These are phyloP conservation scores for Chrysogorgia sp. DNA, from an alignment of 92 coral and sea anemone genomes.

Conservation along the genomic window DNA sequence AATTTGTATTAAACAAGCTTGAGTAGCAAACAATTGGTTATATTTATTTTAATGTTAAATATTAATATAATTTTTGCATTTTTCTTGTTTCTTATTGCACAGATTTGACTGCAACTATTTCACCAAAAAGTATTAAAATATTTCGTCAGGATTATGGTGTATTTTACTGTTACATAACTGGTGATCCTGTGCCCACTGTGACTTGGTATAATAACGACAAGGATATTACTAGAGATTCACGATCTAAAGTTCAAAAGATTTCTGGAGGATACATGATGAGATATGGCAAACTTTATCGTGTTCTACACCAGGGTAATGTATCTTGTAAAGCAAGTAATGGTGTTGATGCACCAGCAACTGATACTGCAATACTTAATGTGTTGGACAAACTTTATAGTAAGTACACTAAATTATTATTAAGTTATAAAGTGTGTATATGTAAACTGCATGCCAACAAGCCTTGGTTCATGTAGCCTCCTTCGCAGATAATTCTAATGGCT, in stretches of 20 bases:
- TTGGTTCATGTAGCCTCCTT: too few relatives aligned
- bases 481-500: too few relatives aligned
- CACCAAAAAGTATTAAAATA: constrained; percentile 59
- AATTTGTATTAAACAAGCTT: too few relatives aligned
- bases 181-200: constrained; percentile 65
- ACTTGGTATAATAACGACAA: constrained; percentile 68
- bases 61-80: neutral
- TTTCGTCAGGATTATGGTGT: constrained; percentile 54
- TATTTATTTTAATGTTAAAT: neutral
- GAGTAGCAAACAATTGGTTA: too few relatives aligned
- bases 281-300: constrained; percentile 7
- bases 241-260: constrained; percentile 7
- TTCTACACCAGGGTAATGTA: constrained; percentile 21
- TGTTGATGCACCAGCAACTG: constrained; percentile 22
- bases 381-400: neutral
- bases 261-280: constrained; percentile 35
- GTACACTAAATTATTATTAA: neutral
- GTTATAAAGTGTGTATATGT: too few relatives aligned
- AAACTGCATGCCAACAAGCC: too few relatives aligned
- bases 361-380: constrained; percentile 3
- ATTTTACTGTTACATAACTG: constrained; percentile 75
- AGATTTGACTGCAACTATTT: constrained; percentile 29
- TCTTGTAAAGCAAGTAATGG: constrained; percentile 24
- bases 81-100: neutral
- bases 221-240: constrained; percentile 10